Evolutionary conservation across 2,888 invertebrate species (phyloP), one percentile per base, ranked within the genome.

Genomic region (Meliscaeva auricollis): DNA sequence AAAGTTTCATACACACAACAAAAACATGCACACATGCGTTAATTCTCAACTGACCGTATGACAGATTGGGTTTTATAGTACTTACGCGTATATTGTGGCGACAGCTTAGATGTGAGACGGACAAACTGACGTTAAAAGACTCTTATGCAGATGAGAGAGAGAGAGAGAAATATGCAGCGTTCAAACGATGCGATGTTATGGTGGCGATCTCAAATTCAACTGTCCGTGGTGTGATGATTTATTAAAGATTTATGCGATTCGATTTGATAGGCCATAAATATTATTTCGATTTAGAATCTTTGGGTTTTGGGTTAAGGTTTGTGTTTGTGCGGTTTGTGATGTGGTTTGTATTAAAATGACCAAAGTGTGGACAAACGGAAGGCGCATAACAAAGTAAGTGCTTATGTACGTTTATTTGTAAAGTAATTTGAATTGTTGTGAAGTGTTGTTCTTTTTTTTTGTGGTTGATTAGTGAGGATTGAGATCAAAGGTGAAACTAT

Each of bases 241-340:
- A 84, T 84, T 75, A 80, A 84, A 80, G 84, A 84, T 84, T 84
- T 80, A 76, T 76, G 80, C 38, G 72, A 72, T 80, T 84, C 80
- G 52, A 80, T 84, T 84, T 62, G 70, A 75, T 62, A 64, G 50
- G 54, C 75, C 17, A 80, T 84, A 79, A 84, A 84, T 84, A 79
- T 80, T 60, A 44, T 70, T 75, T 75, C 66, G 72, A 76, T 75
- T 80, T 80, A 72, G 75, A 52, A 80, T 79, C 64, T 13, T 15
- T 4, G 56, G 46, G n/a, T 15, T 30, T 52, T 76, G 60, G 56
- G 13, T 15, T n/a, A 26, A 48, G 56, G 13, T 15, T n/a, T 15
- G 62, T 30, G 30, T 44, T 44, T 17, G 15, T 30, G 44, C 11
- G 46, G 35, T 64, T 30, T 30, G 30, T 17, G 46, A n/a, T 26